A percentile compares a stretch with the other conserved stretches of the same genome.
Evolutionary conservation across 1,140 invertebrate genomes (phyloP).

Genomic region (Drusus annulatus): DNA sequence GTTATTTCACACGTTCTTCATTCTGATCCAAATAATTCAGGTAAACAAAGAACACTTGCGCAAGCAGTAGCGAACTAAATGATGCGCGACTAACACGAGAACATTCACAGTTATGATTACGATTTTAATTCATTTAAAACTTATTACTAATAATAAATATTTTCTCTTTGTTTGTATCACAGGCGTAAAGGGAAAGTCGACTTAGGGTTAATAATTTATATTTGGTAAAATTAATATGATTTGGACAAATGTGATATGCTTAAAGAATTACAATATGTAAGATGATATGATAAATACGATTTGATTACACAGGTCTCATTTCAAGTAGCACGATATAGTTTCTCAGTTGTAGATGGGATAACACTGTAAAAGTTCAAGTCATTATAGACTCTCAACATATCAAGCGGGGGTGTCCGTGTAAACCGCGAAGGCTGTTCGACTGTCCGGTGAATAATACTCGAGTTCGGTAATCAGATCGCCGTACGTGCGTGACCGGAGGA

Average conservation of each 20-base stretch:
- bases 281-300: constrained; percentile 5
- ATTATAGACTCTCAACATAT: not conserved
- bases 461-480: constrained; percentile 13
- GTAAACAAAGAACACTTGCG: constrained; percentile 47
- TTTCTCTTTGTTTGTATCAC: constrained; percentile 41
- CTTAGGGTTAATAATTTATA: constrained; percentile 29
- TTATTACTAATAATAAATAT: constrained; percentile 13
- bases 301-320: not conserved
- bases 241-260: constrained; percentile 31
- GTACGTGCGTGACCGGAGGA: constrained; percentile 34
- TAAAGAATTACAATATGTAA: constrained; percentile 19
- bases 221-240: constrained; percentile 34
- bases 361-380: not conserved
- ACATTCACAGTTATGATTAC: not conserved
- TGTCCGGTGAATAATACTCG: not conserved
- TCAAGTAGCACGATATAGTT: constrained; percentile 17
- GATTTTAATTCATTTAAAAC: not conserved
- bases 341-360: no score
- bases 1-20: constrained; percentile 29
- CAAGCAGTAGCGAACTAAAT: not conserved
- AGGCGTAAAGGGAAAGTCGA: constrained; percentile 32
- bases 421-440: not conserved
- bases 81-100: not conserved
- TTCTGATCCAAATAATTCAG: constrained; percentile 13
- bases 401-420: not conserved